These are phyloP conservation scores for Chaitophorus viminalis DNA, from an alignment of 2,888 invertebrate species.

Conservation along the genomic window DNA sequence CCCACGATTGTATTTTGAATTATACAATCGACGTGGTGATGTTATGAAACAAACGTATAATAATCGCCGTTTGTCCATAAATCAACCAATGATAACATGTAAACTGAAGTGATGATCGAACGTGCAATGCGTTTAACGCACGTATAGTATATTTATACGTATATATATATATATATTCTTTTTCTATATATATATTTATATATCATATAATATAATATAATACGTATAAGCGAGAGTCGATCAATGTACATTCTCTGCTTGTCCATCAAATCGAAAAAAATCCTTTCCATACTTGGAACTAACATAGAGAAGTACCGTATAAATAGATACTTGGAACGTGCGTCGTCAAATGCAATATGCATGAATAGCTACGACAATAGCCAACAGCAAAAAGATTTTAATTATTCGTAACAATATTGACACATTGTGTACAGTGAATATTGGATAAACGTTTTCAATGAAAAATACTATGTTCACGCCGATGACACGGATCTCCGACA, in stretches of 20 bases:
- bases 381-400: too few relatives aligned
- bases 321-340: not conserved
- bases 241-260: constrained; percentile 4
- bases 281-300: not conserved
- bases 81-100: not conserved
- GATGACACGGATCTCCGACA: not conserved
- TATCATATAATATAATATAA: not conserved
- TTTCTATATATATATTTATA: not conserved
- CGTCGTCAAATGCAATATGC: not conserved
- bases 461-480: too few relatives aligned
- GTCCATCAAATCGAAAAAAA: constrained; percentile 11
- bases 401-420: too few relatives aligned
- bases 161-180: not conserved
- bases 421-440: too few relatives aligned
- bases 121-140: not conserved
- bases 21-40: not conserved
- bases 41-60: not conserved
- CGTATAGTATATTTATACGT: not conserved
- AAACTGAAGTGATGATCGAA: constrained; percentile 1
- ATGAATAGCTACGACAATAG: too few relatives aligned
- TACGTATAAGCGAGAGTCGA: not conserved
- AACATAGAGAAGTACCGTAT: not conserved
- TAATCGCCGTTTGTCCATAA: not conserved
- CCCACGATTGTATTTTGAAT: not conserved
- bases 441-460: not conserved